Conservation (phyloP, 2,113 vertebrate genomes). For the Empidonax alnorum region DNA sequence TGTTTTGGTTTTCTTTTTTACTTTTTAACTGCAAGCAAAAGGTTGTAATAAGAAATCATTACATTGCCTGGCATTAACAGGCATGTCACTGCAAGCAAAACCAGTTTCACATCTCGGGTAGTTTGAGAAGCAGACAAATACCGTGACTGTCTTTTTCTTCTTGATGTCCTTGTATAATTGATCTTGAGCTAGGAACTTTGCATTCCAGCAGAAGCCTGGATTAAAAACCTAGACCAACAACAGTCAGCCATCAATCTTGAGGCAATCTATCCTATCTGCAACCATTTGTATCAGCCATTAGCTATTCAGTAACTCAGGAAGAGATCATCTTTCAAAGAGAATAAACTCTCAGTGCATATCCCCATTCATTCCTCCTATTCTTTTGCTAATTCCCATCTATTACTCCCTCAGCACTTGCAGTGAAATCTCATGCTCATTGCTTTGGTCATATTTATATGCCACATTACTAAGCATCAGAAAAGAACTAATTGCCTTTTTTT, state of each 20-base stretch:
- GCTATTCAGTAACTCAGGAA: slow-evolving; percentile 60
- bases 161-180: slow-evolving; percentile 33
- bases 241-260: slow-evolving; percentile 61
- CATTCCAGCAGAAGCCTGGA: slow-evolving; percentile 59
- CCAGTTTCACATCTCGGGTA: background rate
- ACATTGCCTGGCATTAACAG: background rate
- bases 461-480: background rate
- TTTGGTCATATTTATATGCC: background rate
- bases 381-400: slow-evolving; percentile 54
- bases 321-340: slow-evolving; percentile 76
- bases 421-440: slow-evolving; percentile 12
- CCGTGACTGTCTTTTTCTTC: slow-evolving; percentile 14
- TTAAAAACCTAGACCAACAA: slow-evolving; percentile 63
- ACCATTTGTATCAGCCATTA: slow-evolving; percentile 69
- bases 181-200: slow-evolving; percentile 19
- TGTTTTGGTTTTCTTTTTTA: background rate
- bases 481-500: background rate
- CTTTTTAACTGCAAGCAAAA: background rate
- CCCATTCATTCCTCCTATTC: slow-evolving; percentile 54
- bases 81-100: slow-evolving; percentile 33
- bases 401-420: slow-evolving; percentile 40
- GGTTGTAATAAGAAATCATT: background rate
- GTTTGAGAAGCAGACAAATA: slow-evolving; percentile 36
- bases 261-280: slow-evolving; percentile 53
- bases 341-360: slow-evolving; percentile 30